A percentile compares a stretch with the other conserved stretches of the same genome.
phyloP scores from a whole-genome alignment of 92 coral and sea anemone genomes.

The Porites divaricata region DNA sequence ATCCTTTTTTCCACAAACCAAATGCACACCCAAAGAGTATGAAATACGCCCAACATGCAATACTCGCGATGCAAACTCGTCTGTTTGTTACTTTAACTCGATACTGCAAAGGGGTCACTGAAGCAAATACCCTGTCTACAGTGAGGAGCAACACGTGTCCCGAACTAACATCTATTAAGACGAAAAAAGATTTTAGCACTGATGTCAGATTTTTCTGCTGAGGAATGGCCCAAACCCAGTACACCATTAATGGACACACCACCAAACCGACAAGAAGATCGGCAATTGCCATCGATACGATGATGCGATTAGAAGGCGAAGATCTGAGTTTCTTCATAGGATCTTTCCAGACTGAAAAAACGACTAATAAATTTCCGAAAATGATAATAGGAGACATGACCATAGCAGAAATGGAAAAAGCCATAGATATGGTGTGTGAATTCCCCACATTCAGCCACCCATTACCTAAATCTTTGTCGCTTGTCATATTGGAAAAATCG shows the following conservation, averaged over 20 bases:
- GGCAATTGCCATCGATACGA: constrained; percentile 21
- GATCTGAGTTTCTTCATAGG: constrained; percentile 34
- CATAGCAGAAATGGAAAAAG: not conserved
- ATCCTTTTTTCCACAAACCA: not conserved
- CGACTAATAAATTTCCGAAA: constrained; percentile 19
- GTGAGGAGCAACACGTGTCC: not conserved
- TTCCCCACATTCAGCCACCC: not conserved
- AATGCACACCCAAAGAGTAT: not conserved
- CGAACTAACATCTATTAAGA: not conserved
- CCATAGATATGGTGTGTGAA: not conserved
- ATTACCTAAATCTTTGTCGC: not conserved
- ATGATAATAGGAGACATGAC: constrained; percentile 5
- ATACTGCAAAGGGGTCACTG: not conserved
- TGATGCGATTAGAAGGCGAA: constrained; percentile 14
- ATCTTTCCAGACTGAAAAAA: constrained; percentile 21
- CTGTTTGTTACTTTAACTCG: not conserved
- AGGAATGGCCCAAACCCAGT: not conserved
- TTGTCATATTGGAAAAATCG: not conserved
- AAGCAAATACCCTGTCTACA: not conserved
- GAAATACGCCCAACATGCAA: constrained; percentile 7
- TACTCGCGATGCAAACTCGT: constrained; percentile 5
- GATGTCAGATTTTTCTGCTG: not conserved
- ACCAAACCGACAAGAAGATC: constrained; percentile 33
- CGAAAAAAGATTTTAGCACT: not conserved
- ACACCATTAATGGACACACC: not conserved